Base-by-base conservation (phyloP, 2,113 vertebrate genomes). In the Oncorhynchus kisutch region DNA sequence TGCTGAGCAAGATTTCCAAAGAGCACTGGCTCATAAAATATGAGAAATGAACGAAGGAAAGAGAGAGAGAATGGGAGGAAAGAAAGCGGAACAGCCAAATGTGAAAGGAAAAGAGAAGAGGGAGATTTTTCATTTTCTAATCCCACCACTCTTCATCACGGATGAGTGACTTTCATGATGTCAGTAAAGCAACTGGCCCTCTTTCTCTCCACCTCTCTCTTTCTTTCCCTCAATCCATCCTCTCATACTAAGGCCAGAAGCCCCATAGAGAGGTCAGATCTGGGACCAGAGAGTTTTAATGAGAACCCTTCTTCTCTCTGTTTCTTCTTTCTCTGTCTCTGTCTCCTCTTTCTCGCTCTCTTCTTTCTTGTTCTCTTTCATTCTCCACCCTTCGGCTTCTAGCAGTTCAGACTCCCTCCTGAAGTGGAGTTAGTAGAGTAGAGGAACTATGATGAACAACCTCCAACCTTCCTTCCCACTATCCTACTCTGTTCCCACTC, bases 151-250 rank as follows among this genome's bases (percentile, higher is more conserved):
- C 29, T 78, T 60, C 39, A 12, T n/a, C 7, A 3, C 12, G 57
- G 20, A 71, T 68, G 72, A 25, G 54, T 77, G 75, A 45, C 31
- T 83, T 75, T 67, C 27, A 74, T 65, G 67, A 70, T 59, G 73
- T 31, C 27, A 72, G 59, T 3, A 67, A 70, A 81, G 20, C 67
- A 66, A 48, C 16, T 31, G 49, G 1, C 8, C n/a, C 39, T 51
- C 1, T 51, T 11, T 7, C 31, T 34, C 31, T 34, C 31, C 31
- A 34, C 2, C 14, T 51, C 49, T 70, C n/a, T 49, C 39, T 22
- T 12, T 69, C 34, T 20, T 22, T n/a, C 45, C 39, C 45, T 24
- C 11, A 25, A 18, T 70, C 20, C n/a, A 31, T 60, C 59, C 16
- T 51, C 45, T 49, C 68, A n/a, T 60, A 14, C 49, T 51, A 20